Base-by-base conservation (phyloP, 2,888 invertebrate genomes). In the Amorpha juglandis region DNA sequence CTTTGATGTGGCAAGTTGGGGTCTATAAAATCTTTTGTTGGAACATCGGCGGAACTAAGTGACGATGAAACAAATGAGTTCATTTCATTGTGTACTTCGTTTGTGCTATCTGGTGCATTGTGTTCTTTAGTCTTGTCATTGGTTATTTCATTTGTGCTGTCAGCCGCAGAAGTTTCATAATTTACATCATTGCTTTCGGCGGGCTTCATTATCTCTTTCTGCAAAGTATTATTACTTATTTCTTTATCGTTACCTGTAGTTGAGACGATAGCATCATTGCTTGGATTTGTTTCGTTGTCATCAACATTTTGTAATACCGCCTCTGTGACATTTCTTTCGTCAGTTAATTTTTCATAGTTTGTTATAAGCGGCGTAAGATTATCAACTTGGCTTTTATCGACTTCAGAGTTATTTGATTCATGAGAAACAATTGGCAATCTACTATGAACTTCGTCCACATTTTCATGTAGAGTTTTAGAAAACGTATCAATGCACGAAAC, bases 61-160 rank as follows among this genome's bases (percentile, higher is more conserved):
- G 87, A 86, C 7, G 90, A 90, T 7, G 87, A 82, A 21, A 89
- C 80, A 64, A 83, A 78, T 14, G 79, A 76, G 74, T 73, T 35
- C 45, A 58, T 50, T 52, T 67, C 67, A 70, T 74, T 78, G 62
- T 79, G 77, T 27, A 73, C 73, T 70, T 87, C 83, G 70, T 86
- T 86, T n/a, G 87, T 89, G 69, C 85, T 88, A 69, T 88, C 88
- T 33, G 87, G 84, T 33, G 79, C 65, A 68, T 69, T 75, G 65
- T 80, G 81, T 45, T 76, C 73, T 6, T 38, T 70, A 62, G 67
- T 48, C 67, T 79, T 80, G 6, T 72, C 71, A 21, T 78, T 77
- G 68, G 78, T 76, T 47, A 74, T 80, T 65, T 84, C 84, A 66
- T 84, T 84, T 11, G 91, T 91, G 75, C 91, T 92, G 67, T 92